These are phyloP conservation scores for Apamea crenata DNA, from an alignment of 2,888 invertebrate genomes.

Conservation along the genomic window DNA sequence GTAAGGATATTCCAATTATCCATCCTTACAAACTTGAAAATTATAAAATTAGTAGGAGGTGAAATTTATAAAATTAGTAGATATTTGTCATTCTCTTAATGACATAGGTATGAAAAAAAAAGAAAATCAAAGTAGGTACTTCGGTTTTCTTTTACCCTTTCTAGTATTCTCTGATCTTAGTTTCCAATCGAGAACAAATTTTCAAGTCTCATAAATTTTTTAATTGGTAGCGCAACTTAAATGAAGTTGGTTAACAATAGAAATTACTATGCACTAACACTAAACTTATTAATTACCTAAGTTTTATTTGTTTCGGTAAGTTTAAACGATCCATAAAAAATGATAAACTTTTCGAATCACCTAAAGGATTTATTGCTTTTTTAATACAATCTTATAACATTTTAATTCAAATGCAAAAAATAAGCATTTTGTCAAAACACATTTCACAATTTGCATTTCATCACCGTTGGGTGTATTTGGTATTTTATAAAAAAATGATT, in stretches of 20 bases:
- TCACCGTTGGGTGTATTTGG: background rate
- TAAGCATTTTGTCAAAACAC: too few species aligned
- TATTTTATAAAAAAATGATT: background rate
- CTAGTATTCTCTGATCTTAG: background rate
- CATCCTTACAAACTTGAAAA: too few species aligned
- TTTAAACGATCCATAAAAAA: background rate
- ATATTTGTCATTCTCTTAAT: background rate
- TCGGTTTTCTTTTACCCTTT: background rate
- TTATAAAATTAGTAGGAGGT: too few species aligned
- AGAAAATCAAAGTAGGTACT: background rate
- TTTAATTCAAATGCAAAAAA: background rate
- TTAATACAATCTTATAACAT: too few species aligned
- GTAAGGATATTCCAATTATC: too few species aligned
- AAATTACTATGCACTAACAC: constrained; percentile 3
- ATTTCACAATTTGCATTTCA: background rate
- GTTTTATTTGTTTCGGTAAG: constrained; percentile 14
- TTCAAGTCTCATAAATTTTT: constrained; percentile 28
- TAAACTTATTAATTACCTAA: background rate
- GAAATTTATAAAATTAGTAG: too few species aligned
- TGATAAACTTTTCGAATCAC: background rate
- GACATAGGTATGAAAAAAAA: background rate
- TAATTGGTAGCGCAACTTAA: constrained; percentile 30
- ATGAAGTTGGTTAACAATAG: constrained; percentile 36
- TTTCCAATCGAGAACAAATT: background rate
- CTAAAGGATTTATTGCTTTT: background rate